phyloP scores from a whole-genome alignment of 2,888 invertebrate genomes.

The Orchestes rusci region DNA sequence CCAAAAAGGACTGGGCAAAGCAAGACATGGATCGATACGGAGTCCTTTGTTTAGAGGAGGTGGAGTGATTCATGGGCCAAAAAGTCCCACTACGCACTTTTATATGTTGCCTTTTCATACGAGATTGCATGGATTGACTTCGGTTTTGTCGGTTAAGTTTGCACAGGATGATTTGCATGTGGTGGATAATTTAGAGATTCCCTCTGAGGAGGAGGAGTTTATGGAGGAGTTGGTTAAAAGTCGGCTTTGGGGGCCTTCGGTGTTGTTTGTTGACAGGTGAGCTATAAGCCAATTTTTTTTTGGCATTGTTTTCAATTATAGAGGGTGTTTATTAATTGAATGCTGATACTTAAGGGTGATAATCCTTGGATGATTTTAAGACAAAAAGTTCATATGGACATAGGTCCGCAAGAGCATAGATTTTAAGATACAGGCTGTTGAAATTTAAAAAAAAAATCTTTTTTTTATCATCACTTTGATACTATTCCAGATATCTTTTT shows the following conservation, averaged over 20 bases:
- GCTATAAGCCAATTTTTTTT: neutral
- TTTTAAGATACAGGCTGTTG: no score
- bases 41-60: constrained; percentile 83
- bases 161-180: constrained; percentile 94
- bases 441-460: no score
- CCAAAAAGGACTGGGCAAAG: constrained; percentile 79
- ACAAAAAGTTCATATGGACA: no score
- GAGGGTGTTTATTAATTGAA: no score
- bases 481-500: no score
- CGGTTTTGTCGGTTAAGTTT: constrained; percentile 81
- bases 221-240: constrained; percentile 72
- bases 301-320: no score
- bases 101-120: constrained; percentile 83
- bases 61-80: constrained; percentile 82
- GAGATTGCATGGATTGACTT: constrained; percentile 72
- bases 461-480: no score
- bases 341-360: no score
- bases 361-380: no score
- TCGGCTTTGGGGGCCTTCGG: constrained; percentile 94
- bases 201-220: constrained; percentile 70
- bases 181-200: constrained; percentile 79
- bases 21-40: constrained; percentile 87
- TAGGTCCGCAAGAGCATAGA: no score
- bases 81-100: constrained; percentile 84
- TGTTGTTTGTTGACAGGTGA: constrained; percentile 84